phyloP scores from a whole-genome alignment of 37 sponge, comb jelly and placozoan species.

The Agelas oroides region DNA sequence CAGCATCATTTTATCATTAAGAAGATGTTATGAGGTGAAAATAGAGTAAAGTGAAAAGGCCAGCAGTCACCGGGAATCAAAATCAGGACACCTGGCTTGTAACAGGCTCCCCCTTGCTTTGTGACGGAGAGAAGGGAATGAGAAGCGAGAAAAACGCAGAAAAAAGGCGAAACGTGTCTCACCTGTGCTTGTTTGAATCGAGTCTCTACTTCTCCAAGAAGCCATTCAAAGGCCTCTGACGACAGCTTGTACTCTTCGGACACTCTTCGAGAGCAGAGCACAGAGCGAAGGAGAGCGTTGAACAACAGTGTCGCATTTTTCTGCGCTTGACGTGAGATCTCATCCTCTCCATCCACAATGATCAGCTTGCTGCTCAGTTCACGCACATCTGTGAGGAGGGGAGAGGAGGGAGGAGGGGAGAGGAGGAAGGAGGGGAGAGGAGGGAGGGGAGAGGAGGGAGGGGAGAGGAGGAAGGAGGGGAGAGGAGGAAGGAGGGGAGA shows the following conservation, averaged over 20 bases:
- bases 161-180: not conserved
- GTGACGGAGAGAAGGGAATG: no score
- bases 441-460: not conserved
- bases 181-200: constrained; percentile 96
- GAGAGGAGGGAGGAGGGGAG: not conserved
- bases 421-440: not conserved
- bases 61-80: no score
- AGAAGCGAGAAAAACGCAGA: no score
- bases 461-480: not conserved
- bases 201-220: constrained; percentile 95
- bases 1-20: no score
- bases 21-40: no score
- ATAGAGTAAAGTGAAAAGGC: no score
- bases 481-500: not conserved
- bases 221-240: constrained; percentile 97
- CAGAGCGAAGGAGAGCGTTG: constrained; percentile 87
- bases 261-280: constrained; percentile 81
- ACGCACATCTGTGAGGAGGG: constrained; percentile 64
- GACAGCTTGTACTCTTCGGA: constrained; percentile 92
- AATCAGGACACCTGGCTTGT: no score
- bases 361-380: constrained; percentile 86
- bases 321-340: constrained; percentile 89
- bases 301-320: constrained; percentile 96
- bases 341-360: constrained; percentile 93
- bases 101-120: no score